Evolutionary conservation across 2,797 vertebrate species (phyloP), one percentile per base, ranked within the genome.

Genomic region (Ptychobarbus kaznakovi): DNA sequence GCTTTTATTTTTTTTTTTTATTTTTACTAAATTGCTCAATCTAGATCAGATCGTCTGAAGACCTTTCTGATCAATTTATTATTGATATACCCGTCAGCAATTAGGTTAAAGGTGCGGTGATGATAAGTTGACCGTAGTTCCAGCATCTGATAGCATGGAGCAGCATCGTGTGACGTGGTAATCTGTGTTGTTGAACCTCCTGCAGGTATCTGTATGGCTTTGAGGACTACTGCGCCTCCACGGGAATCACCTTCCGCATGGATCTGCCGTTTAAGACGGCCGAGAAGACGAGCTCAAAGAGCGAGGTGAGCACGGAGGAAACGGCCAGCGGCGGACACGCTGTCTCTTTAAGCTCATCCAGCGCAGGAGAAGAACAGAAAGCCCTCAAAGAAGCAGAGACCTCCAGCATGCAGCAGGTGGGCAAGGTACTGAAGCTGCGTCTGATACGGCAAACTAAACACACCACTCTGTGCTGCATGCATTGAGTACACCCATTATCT

Each of bases 191-290:
- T 87, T 13, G 70, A 32, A 61, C 85, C 20, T 86, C 44, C 6
- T 83, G 32, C 88, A 96, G 96, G 90, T 96, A 96, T 91, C 90
- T 96, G 80, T 91, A 95, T 69, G 96, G 95, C 76, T 96, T 96
- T 86, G 96, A 96, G 90, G 95, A 96, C 77, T 96, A 96, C 92
- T 96, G 95, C 91, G 92, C 93, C 84, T 96, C 95, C 81, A 93
- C 94, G 0, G 91, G 95, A 86, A 96, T 96, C 91, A 92, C 92
- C 20, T 96, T 96, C 90, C 93, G 91, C 86, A 96, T 95, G 94
- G 94, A 96, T 90, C 93, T 96, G 75, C 95, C 95, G n/a, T 88
- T 93, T 88, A 95, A 90, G 65, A 22, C 70, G 2, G 49, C 42
- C 0, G 86, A 83, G 22, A 90, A 94, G 86, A 93, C 92, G 83